Percentiles rank a stretch among this genome's conserved stretches.
Evolutionary conservation across 2,113 vertebrate genomes (phyloP).

Genomic region (Neogobius melanostomus): DNA sequence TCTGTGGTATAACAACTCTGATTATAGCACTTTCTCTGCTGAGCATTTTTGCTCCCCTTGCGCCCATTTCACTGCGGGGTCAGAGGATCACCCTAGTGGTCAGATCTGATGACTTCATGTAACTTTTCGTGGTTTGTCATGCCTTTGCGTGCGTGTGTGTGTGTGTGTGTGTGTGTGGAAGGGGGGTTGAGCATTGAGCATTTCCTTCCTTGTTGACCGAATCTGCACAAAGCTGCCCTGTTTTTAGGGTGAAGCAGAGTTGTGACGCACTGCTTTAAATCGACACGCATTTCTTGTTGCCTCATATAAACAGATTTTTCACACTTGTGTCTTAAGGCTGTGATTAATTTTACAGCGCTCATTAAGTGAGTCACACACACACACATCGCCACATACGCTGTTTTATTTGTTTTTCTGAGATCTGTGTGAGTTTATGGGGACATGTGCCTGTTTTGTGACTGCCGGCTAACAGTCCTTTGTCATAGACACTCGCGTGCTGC

Average conservation of each 20-base stretch:
- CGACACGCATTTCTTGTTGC: slow-evolving; percentile 9
- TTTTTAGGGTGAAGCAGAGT: slow-evolving; percentile 24
- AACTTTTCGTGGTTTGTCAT: not conserved
- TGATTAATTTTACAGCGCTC: slow-evolving; percentile 21
- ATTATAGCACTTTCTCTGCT: not conserved
- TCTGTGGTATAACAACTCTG: not conserved
- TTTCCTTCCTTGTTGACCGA: slow-evolving; percentile 14
- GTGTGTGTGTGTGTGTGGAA: not conserved
- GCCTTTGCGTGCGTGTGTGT: not conserved
- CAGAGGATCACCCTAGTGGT: not conserved
- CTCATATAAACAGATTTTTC: slow-evolving; percentile 17
- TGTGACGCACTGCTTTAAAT: slow-evolving; percentile 5
- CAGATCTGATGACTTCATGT: not conserved
- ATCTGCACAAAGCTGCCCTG: slow-evolving; percentile 53
- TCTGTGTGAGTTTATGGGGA: slow-evolving; percentile 57
- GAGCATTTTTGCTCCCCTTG: not conserved
- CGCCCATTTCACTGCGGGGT: not conserved
- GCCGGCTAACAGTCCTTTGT: slow-evolving; percentile 44
- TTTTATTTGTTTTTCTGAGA: slow-evolving; percentile 8
- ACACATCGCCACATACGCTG: not conserved
- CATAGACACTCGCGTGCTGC: slow-evolving; percentile 51
- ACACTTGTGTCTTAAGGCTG: slow-evolving; percentile 7
- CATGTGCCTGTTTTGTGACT: slow-evolving; percentile 53
- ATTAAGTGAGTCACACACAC: slow-evolving; percentile 1
- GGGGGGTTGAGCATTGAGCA: not conserved